A percentile compares a stretch with the other conserved stretches of the same genome.
These are phyloP conservation scores for Sinocyclocheilus rhinocerous DNA, from an alignment of 2,113 vertebrate genomes.

Conservation along the genomic window DNA sequence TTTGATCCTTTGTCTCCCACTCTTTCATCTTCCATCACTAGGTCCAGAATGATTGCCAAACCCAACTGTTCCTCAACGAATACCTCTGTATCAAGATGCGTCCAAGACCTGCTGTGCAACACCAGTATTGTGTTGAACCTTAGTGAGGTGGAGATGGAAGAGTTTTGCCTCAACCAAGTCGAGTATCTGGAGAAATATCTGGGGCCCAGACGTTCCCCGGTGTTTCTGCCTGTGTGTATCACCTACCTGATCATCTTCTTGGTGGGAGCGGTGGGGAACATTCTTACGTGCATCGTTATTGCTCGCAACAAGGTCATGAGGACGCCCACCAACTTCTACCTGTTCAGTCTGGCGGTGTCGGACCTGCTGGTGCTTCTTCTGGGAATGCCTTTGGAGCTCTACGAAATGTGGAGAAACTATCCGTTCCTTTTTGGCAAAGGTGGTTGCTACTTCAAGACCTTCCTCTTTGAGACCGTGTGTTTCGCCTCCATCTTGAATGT, in stretches of 20 bases:
- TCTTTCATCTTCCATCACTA: no score
- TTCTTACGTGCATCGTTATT: constrained; percentile 87
- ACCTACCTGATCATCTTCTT: constrained; percentile 87
- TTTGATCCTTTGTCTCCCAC: no score
- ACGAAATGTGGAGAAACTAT: constrained; percentile 92
- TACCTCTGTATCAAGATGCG: no score
- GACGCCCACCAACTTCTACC: constrained; percentile 92
- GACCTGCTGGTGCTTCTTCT: constrained; percentile 91
- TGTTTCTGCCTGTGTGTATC: constrained; percentile 84
- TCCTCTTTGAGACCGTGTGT: constrained; percentile 91
- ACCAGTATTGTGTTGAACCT: not conserved
- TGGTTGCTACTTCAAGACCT: constrained; percentile 89
- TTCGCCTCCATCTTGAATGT: constrained; percentile 93
- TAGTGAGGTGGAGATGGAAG: constrained; percentile 59
- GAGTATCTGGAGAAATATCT: constrained; percentile 80
- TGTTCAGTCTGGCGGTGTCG: constrained; percentile 90
- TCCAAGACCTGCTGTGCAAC: no score
- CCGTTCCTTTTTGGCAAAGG: constrained; percentile 85
- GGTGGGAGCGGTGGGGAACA: constrained; percentile 85
- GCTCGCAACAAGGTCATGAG: constrained; percentile 86
- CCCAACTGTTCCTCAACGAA: no score
- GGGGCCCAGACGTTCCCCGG: constrained; percentile 80
- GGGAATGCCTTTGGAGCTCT: constrained; percentile 93
- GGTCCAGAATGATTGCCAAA: no score
- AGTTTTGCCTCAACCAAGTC: constrained; percentile 80